Evolutionary conservation across 1,140 invertebrate species (phyloP).

Genomic region (Pseudomyrmex cubaensis): DNA sequence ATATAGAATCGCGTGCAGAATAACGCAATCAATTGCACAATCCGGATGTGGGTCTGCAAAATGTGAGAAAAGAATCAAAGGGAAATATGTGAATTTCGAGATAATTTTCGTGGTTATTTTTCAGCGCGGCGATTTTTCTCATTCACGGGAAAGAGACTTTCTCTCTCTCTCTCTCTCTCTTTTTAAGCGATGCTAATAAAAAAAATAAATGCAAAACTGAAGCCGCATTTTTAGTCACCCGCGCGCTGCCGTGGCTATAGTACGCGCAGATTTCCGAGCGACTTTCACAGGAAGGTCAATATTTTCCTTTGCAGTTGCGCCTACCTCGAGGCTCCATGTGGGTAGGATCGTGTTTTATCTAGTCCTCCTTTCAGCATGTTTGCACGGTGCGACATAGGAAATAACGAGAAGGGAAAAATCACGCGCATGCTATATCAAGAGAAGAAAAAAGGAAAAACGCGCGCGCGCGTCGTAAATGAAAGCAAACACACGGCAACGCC

Average conservation of each 20-base stretch:
- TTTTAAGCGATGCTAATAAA: slow-evolving; percentile 7
- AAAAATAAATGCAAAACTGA: slow-evolving; percentile 44
- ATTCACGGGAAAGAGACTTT: not conserved
- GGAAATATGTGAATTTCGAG: slow-evolving; percentile 12
- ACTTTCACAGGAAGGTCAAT: slow-evolving; percentile 70
- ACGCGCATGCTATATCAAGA: slow-evolving; percentile 4
- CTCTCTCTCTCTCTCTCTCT: not conserved
- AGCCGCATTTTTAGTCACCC: slow-evolving; percentile 10
- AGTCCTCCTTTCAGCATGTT: slow-evolving; percentile 50
- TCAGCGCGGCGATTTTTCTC: not conserved
- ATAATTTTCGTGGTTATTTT: slow-evolving; percentile 8
- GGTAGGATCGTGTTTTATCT: slow-evolving; percentile 71
- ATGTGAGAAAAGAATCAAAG: not conserved
- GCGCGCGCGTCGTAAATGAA: slow-evolving; percentile 33
- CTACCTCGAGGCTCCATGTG: slow-evolving; percentile 61
- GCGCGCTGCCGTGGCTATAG: slow-evolving; percentile 56
- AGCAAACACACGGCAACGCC: slow-evolving; percentile 1
- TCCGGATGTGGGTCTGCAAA: no score
- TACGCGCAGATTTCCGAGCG: slow-evolving; percentile 68
- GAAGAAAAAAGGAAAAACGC: slow-evolving; percentile 26
- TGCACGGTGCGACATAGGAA: slow-evolving; percentile 63
- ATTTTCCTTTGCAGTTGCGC: slow-evolving; percentile 69
- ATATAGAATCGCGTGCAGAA: slow-evolving; percentile 11
- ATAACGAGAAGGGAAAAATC: slow-evolving; percentile 70
- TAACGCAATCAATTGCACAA: slow-evolving; percentile 11